Conservation (phyloP, 2,113 vertebrate species). For the Perccottus glenii region DNA sequence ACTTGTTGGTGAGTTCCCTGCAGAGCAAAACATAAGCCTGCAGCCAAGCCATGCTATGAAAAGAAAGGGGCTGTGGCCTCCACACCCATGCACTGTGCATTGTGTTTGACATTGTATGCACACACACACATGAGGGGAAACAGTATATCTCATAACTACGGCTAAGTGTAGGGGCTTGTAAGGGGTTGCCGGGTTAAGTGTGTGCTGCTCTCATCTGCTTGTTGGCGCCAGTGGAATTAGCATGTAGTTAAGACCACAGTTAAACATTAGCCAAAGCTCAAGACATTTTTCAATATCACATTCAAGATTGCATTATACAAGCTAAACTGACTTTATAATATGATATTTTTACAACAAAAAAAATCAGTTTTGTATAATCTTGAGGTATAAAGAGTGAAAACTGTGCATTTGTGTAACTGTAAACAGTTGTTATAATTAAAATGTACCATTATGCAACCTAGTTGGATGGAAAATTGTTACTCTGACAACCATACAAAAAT, state of each 20-base stretch:
- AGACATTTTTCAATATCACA: constrained; percentile 31
- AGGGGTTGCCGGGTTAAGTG: constrained; percentile 45
- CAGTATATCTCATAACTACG: constrained; percentile 38
- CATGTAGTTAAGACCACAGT: constrained; percentile 46
- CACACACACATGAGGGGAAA: constrained; percentile 17
- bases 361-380: no score
- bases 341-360: background rate
- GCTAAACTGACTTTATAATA: constrained; percentile 22
- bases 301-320: constrained; percentile 41
- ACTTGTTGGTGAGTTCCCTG: constrained; percentile 22
- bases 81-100: constrained; percentile 13
- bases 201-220: constrained; percentile 50
- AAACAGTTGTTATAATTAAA: no score
- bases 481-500: no score
- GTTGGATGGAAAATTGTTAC: no score
- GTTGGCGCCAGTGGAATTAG: constrained; percentile 47
- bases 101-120: constrained; percentile 18
- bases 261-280: constrained; percentile 34
- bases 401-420: no score
- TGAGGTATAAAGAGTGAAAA: no score
- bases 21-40: constrained; percentile 50
- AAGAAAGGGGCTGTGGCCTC: constrained; percentile 17
- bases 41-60: constrained; percentile 32
- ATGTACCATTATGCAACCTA: no score
- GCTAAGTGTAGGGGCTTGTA: constrained; percentile 36